Evolutionary conservation across 2,888 invertebrate genomes (phyloP).

Genomic region (Ichneumoninae sp.): DNA sequence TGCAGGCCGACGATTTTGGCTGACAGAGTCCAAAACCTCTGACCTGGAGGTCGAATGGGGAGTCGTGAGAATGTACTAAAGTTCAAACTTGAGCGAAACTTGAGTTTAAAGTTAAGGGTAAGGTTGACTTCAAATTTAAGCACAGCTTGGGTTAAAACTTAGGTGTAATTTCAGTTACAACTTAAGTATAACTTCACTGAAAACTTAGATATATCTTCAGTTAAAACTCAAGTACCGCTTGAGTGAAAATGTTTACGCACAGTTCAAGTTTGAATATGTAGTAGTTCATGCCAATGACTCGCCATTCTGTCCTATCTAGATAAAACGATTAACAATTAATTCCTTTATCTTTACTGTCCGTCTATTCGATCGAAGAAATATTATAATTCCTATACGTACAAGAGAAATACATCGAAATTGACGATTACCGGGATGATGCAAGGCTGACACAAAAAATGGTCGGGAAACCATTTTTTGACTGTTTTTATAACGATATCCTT

Average conservation of each 20-base stretch:
- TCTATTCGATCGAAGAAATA: constrained; percentile 13
- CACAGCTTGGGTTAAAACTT: not conserved
- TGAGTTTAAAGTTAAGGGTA: not conserved
- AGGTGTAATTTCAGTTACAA: not conserved
- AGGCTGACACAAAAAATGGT: constrained; percentile 33
- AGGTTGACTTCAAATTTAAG: not conserved
- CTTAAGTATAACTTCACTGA: not conserved
- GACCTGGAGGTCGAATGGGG: not conserved
- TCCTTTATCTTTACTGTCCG: not conserved
- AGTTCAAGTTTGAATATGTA: not conserved
- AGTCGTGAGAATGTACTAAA: not conserved
- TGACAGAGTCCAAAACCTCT: not conserved
- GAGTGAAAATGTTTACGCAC: not conserved
- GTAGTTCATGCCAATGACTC: not conserved
- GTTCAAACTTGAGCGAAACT: not conserved
- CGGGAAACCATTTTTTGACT: constrained; percentile 20
- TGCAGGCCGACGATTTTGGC: not conserved
- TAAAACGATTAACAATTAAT: not conserved
- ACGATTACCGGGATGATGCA: constrained; percentile 27
- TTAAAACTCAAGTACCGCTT: not conserved
- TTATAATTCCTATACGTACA: constrained; percentile 11
- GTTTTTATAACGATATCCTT: constrained; percentile 16
- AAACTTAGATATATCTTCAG: not conserved
- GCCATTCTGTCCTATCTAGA: not conserved
- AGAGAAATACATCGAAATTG: constrained; percentile 59